Conservation (phyloP, 2,113 vertebrate genomes). For the Lathamus discolor region DNA sequence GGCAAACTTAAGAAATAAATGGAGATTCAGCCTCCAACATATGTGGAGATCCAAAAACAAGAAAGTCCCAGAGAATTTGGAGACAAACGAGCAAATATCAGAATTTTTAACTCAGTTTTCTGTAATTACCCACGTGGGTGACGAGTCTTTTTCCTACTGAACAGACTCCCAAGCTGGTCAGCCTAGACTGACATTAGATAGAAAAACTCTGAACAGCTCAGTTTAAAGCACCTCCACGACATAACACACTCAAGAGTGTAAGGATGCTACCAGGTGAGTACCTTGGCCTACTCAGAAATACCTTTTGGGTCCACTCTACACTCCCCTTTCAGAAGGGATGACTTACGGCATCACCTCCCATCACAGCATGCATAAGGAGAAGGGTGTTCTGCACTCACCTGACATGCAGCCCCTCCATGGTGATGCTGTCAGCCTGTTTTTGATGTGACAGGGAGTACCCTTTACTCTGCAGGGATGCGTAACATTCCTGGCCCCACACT, state of each 20-base stretch:
- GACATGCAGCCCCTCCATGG: constrained; percentile 76
- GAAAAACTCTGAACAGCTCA: not conserved
- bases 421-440: constrained; percentile 79
- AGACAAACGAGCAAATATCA: not conserved
- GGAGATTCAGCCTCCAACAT: not conserved
- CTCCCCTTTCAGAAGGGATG: not conserved
- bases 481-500: constrained; percentile 90
- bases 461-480: constrained; percentile 81
- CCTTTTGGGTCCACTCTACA: not conserved
- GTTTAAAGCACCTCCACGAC: not conserved
- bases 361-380: not conserved
- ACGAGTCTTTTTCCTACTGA: not conserved
- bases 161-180: not conserved
- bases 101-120: not conserved
- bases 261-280: not conserved
- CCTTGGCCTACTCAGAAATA: not conserved
- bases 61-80: not conserved
- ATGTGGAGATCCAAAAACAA: not conserved
- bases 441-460: constrained; percentile 88
- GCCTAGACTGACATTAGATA: not conserved
- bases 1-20: not conserved
- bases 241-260: not conserved
- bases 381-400: constrained; percentile 72
- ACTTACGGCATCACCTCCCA: not conserved
- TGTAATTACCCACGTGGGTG: not conserved